Conservation (phyloP, 2,888 invertebrate species). For the Rhingia rostrata region DNA sequence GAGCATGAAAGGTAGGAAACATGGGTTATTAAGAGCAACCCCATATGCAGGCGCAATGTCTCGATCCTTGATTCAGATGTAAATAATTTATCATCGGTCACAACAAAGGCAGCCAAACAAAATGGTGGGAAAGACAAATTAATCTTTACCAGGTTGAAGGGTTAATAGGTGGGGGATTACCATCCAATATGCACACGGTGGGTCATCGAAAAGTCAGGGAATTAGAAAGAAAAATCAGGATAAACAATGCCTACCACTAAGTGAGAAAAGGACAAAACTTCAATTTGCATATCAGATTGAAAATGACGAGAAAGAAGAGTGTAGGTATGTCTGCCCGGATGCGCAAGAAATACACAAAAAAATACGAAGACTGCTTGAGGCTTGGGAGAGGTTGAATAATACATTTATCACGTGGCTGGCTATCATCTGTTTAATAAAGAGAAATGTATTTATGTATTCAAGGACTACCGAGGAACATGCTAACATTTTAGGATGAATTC, state of each 20-base stretch:
- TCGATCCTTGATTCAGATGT: neutral
- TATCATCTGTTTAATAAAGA: too few relatives aligned
- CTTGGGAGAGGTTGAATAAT: too few relatives aligned
- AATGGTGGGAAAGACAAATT: neutral
- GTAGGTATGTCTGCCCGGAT: too few relatives aligned
- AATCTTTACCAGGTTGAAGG: neutral
- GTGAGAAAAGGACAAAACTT: constrained; percentile 2
- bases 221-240: neutral
- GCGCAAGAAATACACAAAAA: too few relatives aligned
- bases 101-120: neutral
- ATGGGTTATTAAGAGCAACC: neutral
- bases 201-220: neutral
- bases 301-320: neutral
- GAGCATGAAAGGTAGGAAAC: neutral
- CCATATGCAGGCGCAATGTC: neutral
- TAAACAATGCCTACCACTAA: neutral
- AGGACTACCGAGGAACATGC: too few relatives aligned
- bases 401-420: too few relatives aligned
- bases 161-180: neutral
- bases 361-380: too few relatives aligned
- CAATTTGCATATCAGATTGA: constrained; percentile 2
- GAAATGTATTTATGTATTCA: too few relatives aligned
- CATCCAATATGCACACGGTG: neutral
- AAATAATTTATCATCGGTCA: constrained; percentile 1
- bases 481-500: too few relatives aligned